Evolutionary conservation across 2,888 invertebrate species (phyloP).

Genomic region (Atethmia centrago): DNA sequence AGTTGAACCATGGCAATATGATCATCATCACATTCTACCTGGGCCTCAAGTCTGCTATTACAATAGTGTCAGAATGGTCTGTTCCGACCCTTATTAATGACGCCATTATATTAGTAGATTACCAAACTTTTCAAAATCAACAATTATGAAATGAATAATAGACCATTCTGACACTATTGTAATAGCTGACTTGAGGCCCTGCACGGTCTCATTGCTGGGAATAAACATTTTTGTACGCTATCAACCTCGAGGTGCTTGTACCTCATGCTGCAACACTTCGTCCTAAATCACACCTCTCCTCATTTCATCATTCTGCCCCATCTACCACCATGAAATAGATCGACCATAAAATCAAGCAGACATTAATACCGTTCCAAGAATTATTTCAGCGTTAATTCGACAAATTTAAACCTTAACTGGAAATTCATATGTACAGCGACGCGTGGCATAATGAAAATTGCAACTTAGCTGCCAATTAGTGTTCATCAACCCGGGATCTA

Average conservation of each 20-base stretch:
- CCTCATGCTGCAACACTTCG: neutral
- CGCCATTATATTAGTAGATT: too few relatives aligned
- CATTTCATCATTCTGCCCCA: neutral
- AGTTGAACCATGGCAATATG: too few relatives aligned
- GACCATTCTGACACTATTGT: too few relatives aligned
- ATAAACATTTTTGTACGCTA: neutral
- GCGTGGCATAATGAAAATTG: conserved; percentile 38
- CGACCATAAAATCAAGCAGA: neutral
- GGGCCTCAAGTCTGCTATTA: too few relatives aligned
- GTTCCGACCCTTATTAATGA: too few relatives aligned
- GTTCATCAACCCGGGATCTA: conserved; percentile 30
- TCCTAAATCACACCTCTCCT: neutral
- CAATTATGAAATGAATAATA: too few relatives aligned
- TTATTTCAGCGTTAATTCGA: conserved; percentile 5
- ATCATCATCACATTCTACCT: neutral
- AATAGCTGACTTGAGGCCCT: too few relatives aligned
- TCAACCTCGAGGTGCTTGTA: neutral
- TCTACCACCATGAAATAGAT: neutral
- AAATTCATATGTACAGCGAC: conserved; percentile 18
- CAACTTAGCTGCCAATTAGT: conserved; percentile 45
- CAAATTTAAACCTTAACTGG: neutral
- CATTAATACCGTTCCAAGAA: neutral
- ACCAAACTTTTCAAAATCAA: too few relatives aligned
- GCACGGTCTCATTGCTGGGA: neutral
- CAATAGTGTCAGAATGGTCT: too few relatives aligned